These are phyloP conservation scores for Polymixis flavicincta DNA, from an alignment of 2,888 invertebrate genomes.

Conservation along the genomic window DNA sequence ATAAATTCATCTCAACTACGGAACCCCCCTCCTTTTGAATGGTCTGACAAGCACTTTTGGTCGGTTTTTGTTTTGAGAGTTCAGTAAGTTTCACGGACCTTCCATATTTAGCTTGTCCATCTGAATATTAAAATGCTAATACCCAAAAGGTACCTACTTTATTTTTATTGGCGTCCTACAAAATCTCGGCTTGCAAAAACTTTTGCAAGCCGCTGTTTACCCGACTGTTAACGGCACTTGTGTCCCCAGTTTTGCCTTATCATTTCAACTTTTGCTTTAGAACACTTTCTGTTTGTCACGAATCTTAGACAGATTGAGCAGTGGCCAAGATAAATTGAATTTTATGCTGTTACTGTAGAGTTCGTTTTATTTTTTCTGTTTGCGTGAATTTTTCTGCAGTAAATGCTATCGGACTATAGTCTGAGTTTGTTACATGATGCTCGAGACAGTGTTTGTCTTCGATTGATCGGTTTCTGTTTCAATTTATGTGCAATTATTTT, in stretches of 20 bases:
- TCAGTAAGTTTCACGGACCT: constrained; percentile 9
- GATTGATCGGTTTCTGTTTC: constrained; percentile 35
- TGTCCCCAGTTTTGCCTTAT: constrained; percentile 67
- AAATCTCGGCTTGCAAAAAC: constrained; percentile 54
- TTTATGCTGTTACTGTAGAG: constrained; percentile 17
- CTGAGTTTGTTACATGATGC: constrained; percentile 34
- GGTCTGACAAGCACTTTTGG: too few species aligned
- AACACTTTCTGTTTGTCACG: constrained; percentile 66
- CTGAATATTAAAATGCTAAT: constrained; percentile 58
- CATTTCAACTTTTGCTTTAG: constrained; percentile 68
- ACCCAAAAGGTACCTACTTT: constrained; percentile 48
- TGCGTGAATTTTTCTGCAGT: constrained; percentile 24
- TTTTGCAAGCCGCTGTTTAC: constrained; percentile 62
- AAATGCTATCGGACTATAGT: constrained; percentile 52
- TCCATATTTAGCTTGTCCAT: constrained; percentile 51
- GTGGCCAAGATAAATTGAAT: constrained; percentile 49
- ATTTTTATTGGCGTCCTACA: constrained; percentile 59
- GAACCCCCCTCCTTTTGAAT: too few species aligned
- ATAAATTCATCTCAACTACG: too few species aligned
- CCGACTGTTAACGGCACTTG: constrained; percentile 65
- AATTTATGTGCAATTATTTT: constrained; percentile 15
- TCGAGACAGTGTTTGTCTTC: constrained; percentile 36
- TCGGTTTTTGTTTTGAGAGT: constrained; percentile 7
- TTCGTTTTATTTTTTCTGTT: constrained; percentile 34
- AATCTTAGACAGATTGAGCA: constrained; percentile 46